Base-by-base conservation (phyloP, 2,888 invertebrate genomes). In the Isoperla grammatica region DNA sequence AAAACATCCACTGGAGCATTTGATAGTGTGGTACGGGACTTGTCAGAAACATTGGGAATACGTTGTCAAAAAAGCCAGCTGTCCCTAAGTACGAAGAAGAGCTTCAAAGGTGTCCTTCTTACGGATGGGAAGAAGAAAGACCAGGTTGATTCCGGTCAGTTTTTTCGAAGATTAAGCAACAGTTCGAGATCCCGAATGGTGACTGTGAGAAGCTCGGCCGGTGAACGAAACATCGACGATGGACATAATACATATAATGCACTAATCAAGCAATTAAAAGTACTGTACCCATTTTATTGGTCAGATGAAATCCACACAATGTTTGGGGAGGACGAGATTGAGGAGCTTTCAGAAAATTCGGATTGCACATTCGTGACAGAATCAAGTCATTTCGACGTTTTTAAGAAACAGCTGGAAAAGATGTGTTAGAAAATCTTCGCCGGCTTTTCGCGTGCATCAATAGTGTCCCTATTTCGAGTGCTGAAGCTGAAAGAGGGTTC, bases 401-500 rank as follows among this genome's bases (percentile, higher is more conserved):
- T 22, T 22, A 48, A 48, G 48, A 48, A 48, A 48, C 48, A 6
- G 20, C n/a, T 3, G 48, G 48, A 19, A 48, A 48, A 17, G 5
- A 46, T 19, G 12, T 13, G 15, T 11, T 12, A 6, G 9, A 9
- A 4, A 19, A 3, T 11, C 12, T 46, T 4, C 6, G 9, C 6
- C 15, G 12, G 5, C 48, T 48, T 22, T 48, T 48, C 19, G 2
- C 2, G 23, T 48, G 48, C 23, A 48, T 48, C n/a, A 48, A 48
- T n/a, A 22, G 8, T 6, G n/a, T 48, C 11, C 19, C 22, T n/a
- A 48, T 48, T 12, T 48, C 48, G 3, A 48, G 48, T 22, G 48
- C 48, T n/a, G 48, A 48, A n/a, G 48, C 48, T 22, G 48, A 48
- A 22, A 15, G 48, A 2, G 48, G 48, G 23, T 48, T 48, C 22